Percentiles rank a stretch among this genome's conserved stretches.
phyloP scores from a whole-genome alignment of 2,888 invertebrate species.

The Drosophila melanosoma region DNA sequence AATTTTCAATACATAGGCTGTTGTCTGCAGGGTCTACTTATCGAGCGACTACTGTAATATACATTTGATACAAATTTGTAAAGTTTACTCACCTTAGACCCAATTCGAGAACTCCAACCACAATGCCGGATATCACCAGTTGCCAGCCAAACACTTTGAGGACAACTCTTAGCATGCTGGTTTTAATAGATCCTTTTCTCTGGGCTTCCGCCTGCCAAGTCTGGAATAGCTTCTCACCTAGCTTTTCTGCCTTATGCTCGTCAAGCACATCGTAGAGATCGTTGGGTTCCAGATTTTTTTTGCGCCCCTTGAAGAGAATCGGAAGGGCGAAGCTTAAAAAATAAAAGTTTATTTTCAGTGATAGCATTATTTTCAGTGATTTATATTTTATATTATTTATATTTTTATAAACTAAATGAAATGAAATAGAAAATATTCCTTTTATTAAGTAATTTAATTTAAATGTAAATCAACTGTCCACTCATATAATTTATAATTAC shows the following conservation, averaged over 20 bases:
- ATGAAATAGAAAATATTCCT: background rate
- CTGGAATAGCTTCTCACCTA: slow-evolving; percentile 87
- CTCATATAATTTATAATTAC: slow-evolving; percentile 29
- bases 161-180: slow-evolving; percentile 84
- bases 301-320: slow-evolving; percentile 90
- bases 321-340: slow-evolving; percentile 90
- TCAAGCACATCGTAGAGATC: slow-evolving; percentile 91
- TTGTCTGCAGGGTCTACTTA: background rate
- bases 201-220: slow-evolving; percentile 87
- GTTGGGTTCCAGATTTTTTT: slow-evolving; percentile 88
- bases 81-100: slow-evolving; percentile 85
- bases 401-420: background rate
- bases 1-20: background rate
- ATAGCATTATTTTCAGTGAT: background rate
- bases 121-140: slow-evolving; percentile 87
- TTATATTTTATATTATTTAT: background rate
- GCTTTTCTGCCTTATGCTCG: slow-evolving; percentile 88
- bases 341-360: background rate
- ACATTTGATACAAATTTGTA: background rate
- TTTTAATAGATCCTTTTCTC: slow-evolving; percentile 80
- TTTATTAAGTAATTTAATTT: background rate
- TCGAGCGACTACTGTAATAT: background rate
- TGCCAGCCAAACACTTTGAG: slow-evolving; percentile 87
- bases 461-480: slow-evolving; percentile 8
- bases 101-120: slow-evolving; percentile 87